Evolutionary conservation across 2,888 invertebrate species (phyloP).

Genomic region (Drosophila vallismaia): DNA sequence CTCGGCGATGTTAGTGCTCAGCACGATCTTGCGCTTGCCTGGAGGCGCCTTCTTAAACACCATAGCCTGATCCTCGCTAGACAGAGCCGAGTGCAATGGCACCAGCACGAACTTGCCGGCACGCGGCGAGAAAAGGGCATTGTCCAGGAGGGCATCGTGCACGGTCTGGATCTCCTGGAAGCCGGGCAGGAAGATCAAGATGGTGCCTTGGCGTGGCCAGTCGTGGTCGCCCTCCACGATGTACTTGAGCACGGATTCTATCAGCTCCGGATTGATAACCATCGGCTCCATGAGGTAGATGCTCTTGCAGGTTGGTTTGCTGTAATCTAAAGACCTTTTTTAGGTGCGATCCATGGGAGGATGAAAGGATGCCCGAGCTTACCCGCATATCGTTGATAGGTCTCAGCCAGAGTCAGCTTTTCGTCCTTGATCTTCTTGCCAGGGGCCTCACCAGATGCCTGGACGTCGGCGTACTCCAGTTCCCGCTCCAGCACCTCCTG

Average conservation of each 20-base stretch:
- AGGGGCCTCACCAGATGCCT: constrained; percentile 85
- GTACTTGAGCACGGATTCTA: constrained; percentile 89
- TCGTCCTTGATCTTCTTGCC: constrained; percentile 89
- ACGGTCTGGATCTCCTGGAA: constrained; percentile 90
- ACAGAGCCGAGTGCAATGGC: constrained; percentile 93
- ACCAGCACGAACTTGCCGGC: constrained; percentile 88
- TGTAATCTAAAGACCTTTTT: constrained; percentile 83
- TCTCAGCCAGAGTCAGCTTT: constrained; percentile 88
- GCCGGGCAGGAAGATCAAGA: constrained; percentile 91
- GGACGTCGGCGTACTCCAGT: constrained; percentile 87
- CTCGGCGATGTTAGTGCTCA: constrained; percentile 97
- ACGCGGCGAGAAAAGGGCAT: constrained; percentile 85
- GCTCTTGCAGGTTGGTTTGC: constrained; percentile 88
- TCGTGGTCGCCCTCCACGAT: constrained; percentile 88
- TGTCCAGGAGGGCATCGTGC: constrained; percentile 88
- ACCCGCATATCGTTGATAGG: constrained; percentile 88
- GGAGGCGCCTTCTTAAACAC: constrained; percentile 89
- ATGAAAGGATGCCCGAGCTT: constrained; percentile 16
- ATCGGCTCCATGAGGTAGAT: constrained; percentile 91
- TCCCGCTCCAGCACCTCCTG: constrained; percentile 86
- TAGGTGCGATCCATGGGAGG: background rate
- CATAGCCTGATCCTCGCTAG: constrained; percentile 92
- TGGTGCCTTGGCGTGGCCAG: constrained; percentile 87
- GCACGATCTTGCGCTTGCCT: constrained; percentile 92
- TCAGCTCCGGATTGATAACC: constrained; percentile 90